phyloP scores from a whole-genome alignment of 2,888 invertebrate genomes.

The Netelia fuscicornis region DNA sequence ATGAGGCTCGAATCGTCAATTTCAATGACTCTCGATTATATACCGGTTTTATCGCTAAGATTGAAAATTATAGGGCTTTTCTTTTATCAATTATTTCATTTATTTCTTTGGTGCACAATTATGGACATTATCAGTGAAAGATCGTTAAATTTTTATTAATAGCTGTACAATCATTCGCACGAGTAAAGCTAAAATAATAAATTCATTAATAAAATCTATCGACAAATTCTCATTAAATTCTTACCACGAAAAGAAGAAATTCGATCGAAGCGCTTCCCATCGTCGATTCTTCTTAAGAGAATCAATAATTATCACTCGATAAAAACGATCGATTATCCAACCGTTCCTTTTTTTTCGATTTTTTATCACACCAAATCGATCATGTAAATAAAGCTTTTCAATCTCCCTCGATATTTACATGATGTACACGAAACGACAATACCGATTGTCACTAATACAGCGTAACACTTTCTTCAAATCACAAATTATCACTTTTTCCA shows the following conservation, averaged over 20 bases:
- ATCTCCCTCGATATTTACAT: constrained; percentile 30
- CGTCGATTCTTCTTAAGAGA: constrained; percentile 5
- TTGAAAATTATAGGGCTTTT: not conserved
- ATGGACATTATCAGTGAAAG: not conserved
- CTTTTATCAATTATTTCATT: not conserved
- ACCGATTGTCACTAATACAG: not conserved
- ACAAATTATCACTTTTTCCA: not conserved
- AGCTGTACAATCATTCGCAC: not conserved
- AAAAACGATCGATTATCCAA: constrained; percentile 6
- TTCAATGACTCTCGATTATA: not conserved
- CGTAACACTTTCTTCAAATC: constrained; percentile 6
- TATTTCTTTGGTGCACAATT: no score
- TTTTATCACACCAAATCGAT: not conserved
- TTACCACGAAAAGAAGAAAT: constrained; percentile 52
- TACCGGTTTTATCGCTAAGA: not conserved
- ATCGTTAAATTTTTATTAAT: not conserved
- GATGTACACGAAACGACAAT: constrained; percentile 7
- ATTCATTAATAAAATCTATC: not conserved
- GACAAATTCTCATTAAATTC: not conserved
- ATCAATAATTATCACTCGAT: not conserved
- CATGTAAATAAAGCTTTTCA: constrained; percentile 22
- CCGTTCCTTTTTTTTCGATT: constrained; percentile 1
- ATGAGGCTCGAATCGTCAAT: constrained; percentile 12
- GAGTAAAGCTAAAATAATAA: not conserved
- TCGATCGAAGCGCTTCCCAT: constrained; percentile 52